Base-by-base conservation (phyloP, 2,113 vertebrate genomes). In the Argyrosomus japonicus region DNA sequence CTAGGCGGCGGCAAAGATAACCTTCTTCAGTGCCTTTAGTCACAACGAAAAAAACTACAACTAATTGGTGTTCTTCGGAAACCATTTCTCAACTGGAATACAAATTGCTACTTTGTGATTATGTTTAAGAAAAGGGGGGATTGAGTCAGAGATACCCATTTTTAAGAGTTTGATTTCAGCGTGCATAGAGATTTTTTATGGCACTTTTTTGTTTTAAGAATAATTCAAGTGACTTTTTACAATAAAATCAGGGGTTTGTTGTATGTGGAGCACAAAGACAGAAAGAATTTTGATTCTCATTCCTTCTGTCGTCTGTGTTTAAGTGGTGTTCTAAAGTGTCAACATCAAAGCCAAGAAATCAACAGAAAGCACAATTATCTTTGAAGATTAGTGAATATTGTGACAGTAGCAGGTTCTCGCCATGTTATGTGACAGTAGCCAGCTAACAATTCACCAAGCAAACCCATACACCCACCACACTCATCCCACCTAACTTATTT, bases 21-120 rank as follows among this genome's bases (percentile, higher is more conserved):
- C 21, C 36, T 64, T 47, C 48, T 45, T 65, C 0, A 0, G 18
- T 54, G 82, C 54, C 67, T 61, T 81, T 29, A 62, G 27, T 75
- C 68, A 69, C 45, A 75, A 73, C 48, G 5, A 71, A 72, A 68
- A 65, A 58, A 78, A 67, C 50, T 72, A 32, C 36, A 40, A 57
- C 43, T 80, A 80, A 80, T 79, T 51, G 14, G 53, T 47, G 70
- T 80, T 82, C 47, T 57, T 77, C 61, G 17, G 27, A 67, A 75
- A 83, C 23, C 7, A n/a, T 62, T 56, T 51, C 50, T 56, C 62
- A 67, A n/a, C n/a, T 1, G 7, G 45, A 87, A 74, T 74, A 73
- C 43, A 74, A 83, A 53, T 62, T 0, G 56, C 62, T 19, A 54
- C n/a, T 76, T 36, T 68, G n/a, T 64, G 18, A 77, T 58, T 63